A percentile compares a stretch with the other conserved stretches of the same genome.
Conservation (phyloP, 2,113 vertebrate species). For the Myiozetetes cayanensis region DNA sequence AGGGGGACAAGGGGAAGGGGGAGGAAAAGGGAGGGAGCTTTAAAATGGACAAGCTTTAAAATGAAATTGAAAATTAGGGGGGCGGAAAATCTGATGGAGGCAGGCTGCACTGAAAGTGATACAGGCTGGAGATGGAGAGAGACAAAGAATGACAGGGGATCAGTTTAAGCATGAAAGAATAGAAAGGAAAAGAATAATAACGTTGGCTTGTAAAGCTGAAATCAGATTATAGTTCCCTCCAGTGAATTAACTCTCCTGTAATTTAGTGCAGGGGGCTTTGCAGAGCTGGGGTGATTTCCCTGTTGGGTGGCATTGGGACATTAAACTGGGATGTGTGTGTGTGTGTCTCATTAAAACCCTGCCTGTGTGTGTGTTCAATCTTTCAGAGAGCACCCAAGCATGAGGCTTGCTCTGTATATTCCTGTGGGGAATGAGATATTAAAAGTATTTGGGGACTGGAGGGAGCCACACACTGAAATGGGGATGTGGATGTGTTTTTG, state of each 20-base stretch:
- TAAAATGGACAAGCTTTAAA: slow-evolving; percentile 7
- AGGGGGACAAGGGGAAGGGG: neutral
- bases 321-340: neutral
- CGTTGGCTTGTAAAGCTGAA: slow-evolving; percentile 19
- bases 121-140: slow-evolving; percentile 6
- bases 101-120: slow-evolving; percentile 5
- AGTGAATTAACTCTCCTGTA: slow-evolving; percentile 43
- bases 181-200: slow-evolving; percentile 58
- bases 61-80: slow-evolving; percentile 67
- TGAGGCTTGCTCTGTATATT: neutral
- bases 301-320: neutral
- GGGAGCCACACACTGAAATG: neutral
- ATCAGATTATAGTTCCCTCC: slow-evolving; percentile 57
- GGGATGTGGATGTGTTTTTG: accelerated
- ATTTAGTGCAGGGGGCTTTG: neutral
- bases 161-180: slow-evolving; percentile 56
- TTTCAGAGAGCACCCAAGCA: neutral
- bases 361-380: neutral
- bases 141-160: slow-evolving; percentile 48
- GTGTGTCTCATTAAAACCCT: neutral
- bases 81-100: slow-evolving; percentile 52
- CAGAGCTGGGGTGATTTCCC: neutral
- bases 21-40: neutral
- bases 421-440: neutral
- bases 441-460: neutral